Evolutionary conservation across 2,797 vertebrate species (phyloP), one percentile per base, ranked within the genome.

Genomic region (Acanthornis magna): DNA sequence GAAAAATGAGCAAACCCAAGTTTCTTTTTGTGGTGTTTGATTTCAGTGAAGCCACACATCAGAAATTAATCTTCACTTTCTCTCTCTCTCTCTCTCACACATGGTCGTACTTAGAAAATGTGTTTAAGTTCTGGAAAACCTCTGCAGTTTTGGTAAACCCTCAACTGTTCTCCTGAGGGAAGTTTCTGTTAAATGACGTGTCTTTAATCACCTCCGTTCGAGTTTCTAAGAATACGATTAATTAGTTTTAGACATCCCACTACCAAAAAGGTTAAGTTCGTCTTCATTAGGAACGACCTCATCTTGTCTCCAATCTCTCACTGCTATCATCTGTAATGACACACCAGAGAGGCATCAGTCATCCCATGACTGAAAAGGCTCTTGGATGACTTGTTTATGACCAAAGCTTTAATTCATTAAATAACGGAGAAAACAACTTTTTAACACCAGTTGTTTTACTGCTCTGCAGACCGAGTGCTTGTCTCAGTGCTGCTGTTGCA

Each of bases 231-330:
- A 95, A 96, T 84, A 95, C 85, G 22, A 94, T 91, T 97, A 93
- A 97, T 96, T 97, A 93, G 54, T 80, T 94, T 94, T 87, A 91
- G 91, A 95, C 84, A 94, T 91, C 57, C 65, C 57, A 65, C 82
- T 90, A 89, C 55, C 92, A 86, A 92, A 94, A 92, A 97, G 96
- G 96, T 96, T 96, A 96, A 89, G 88, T 92, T 96, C 65, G 4
- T 97, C 96, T 96, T 96, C 95, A 96, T 97, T 97, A 97, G 91
- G 45, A 78, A 67, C 36, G 84, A 97, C 96, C 96, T 95, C 96
- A 83, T 96, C 96, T 94, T 74, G 79, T 96, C 92, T 96, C 79
- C 84, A 85, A 5, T 93, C 88, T 90, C 92, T 85, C 73, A 71
- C 76, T 89, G 91, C 95, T 93, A 68, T 97, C 93, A 95, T 83